Base-by-base conservation (phyloP, 1,140 invertebrate genomes). In the Sinonovacula constricta region DNA sequence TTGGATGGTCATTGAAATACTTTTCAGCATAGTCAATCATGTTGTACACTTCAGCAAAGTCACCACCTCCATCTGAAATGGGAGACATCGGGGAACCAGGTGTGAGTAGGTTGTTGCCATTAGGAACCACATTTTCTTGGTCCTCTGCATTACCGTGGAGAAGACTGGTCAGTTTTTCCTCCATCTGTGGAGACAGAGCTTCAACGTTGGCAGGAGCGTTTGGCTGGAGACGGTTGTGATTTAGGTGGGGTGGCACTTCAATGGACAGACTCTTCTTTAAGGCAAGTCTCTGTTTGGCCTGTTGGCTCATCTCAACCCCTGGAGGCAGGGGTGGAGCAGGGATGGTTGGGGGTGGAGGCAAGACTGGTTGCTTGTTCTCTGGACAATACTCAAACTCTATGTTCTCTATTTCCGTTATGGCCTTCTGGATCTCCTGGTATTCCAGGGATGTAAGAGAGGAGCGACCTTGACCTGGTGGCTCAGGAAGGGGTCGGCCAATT, bases 11-110 rank as follows among this genome's bases (percentile, higher is more conserved):
- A 90, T 98, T 98, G 91, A 97, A 99, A 91, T 97, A 96, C 78
- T 95, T 94, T 83, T 98, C 96, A 15, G 97, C 97, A 92, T 97
- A 99, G 86, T 98, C 97, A 0, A 97, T 92, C 87, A 99, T 95
- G 86, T 98, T 96, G 87, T 95, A 95, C 84, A 95, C 49, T 45
- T 62, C 75, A 24, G 65, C 75, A 63, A 75, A 53, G 72, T 81
- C 68, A 82, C 83, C 33, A 39, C 66, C 57, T 83, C 83, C n/a
- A 36, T 79, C 30, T 45, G 70, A 75, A 45, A 80, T 66, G 30
- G 70, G 65, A 36, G 62, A 57, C 36, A 67, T 26, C 26, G 65
- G 79, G 24, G 67, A 59, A 33, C 59, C 51, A 3, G 70, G 79
- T 36, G 70, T 68, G 65, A 69, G 24, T 12, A 39, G 3, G n/a